A percentile compares a stretch with the other conserved stretches of the same genome.
Conservation (phyloP, 2,797 vertebrate genomes). For the Gobio occitaniae region DNA sequence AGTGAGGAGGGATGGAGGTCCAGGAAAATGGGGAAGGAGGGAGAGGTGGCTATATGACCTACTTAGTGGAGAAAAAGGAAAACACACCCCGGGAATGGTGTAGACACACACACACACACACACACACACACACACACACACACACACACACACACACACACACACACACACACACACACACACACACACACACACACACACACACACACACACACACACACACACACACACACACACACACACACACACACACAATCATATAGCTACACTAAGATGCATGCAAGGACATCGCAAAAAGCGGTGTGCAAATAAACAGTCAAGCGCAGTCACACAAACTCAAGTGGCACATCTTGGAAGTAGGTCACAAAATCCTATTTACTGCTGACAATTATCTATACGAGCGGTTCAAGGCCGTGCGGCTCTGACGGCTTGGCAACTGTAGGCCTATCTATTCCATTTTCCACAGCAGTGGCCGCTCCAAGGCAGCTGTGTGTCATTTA, state of each 20-base stretch:
- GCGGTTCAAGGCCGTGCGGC: not conserved
- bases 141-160: too few species aligned
- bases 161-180: too few species aligned
- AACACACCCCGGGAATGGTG: conserved; percentile 20
- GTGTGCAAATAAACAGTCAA: not conserved
- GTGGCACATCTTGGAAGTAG: conserved; percentile 31
- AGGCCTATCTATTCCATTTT: conserved; percentile 42
- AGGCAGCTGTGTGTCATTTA: conserved; percentile 17
- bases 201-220: too few species aligned
- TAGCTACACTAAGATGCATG: not conserved
- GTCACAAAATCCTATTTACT: conserved; percentile 43
- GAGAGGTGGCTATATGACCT: conserved; percentile 52
- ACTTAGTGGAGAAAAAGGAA: conserved; percentile 50
- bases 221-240: too few species aligned
- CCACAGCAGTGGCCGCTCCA: conserved; percentile 15
- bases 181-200: too few species aligned
- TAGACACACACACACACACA: conserved; percentile 1
- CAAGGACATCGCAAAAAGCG: not conserved
- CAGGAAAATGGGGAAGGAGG: conserved; percentile 13
- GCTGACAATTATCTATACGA: conserved; percentile 25
- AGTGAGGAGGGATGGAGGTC: conserved; percentile 4
- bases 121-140: too few species aligned
- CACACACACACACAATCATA: not conserved
- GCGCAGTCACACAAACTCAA: not conserved
- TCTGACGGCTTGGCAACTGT: not conserved